Evolutionary conservation across 2,113 vertebrate species (phyloP).

Genomic region (Dicrurus megarhynchus): DNA sequence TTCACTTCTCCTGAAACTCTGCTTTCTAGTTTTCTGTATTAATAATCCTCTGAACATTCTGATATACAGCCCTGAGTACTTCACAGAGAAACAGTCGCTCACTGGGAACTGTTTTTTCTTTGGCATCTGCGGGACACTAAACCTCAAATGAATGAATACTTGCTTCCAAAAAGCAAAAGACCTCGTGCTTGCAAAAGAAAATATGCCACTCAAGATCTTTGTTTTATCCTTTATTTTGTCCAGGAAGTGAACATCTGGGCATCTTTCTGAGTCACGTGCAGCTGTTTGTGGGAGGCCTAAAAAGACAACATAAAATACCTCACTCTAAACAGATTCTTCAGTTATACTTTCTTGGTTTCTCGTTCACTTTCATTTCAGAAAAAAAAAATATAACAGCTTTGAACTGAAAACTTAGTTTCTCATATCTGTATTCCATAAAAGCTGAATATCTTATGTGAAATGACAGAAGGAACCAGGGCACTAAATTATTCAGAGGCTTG

Average conservation of each 20-base stretch:
- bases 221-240: not conserved
- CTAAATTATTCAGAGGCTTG: slow-evolving; percentile 52
- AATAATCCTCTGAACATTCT: not conserved
- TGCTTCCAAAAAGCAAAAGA: not conserved
- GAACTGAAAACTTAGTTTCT: slow-evolving; percentile 4
- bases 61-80: not conserved
- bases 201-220: not conserved
- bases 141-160: not conserved
- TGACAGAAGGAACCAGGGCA: slow-evolving; percentile 29
- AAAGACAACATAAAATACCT: not conserved
- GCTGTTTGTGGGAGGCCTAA: not conserved
- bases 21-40: not conserved
- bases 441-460: slow-evolving; percentile 3
- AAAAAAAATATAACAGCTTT: not conserved
- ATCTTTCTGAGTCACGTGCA: not conserved
- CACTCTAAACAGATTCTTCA: not conserved
- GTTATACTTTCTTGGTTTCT: not conserved
- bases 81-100: not conserved
- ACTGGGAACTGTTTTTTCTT: not conserved
- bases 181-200: not conserved
- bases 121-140: not conserved
- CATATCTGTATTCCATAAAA: not conserved
- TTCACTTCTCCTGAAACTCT: not conserved
- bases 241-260: not conserved
- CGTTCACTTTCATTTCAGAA: slow-evolving; percentile 18